Conservation (phyloP, 1,140 invertebrate genomes). For the Trachelipus rathkii region DNA sequence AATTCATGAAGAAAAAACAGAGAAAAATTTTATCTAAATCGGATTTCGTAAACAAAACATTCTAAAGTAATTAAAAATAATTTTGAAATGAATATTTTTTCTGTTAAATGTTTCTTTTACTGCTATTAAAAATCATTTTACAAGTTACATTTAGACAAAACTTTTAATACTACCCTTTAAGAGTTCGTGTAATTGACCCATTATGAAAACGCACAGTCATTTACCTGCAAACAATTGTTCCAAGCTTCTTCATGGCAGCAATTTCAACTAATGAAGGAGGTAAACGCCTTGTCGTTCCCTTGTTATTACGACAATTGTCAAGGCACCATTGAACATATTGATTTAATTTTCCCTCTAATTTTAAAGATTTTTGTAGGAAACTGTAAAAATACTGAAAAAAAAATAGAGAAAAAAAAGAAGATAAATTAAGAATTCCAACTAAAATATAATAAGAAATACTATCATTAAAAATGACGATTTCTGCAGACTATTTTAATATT, state of each 20-base stretch:
- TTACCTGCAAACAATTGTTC: constrained; percentile 77
- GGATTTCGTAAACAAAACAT: not conserved
- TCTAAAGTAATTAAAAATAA: not conserved
- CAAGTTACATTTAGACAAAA: not conserved
- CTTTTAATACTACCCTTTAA: no score
- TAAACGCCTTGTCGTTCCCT: constrained; percentile 68
- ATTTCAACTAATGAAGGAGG: constrained; percentile 88
- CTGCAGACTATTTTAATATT: no score
- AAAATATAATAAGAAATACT: no score
- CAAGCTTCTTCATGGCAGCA: constrained; percentile 81
- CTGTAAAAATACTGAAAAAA: constrained; percentile 65
- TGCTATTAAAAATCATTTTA: not conserved
- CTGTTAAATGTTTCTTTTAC: not conserved
- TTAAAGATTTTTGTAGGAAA: constrained; percentile 69
- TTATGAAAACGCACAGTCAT: not conserved
- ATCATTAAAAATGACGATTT: no score
- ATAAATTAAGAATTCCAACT: no score
- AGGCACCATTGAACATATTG: constrained; percentile 92
- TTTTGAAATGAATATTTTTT: not conserved
- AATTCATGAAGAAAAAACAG: no score
- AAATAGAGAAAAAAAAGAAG: constrained; percentile 32
- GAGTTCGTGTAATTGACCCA: no score
- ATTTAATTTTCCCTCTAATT: constrained; percentile 64
- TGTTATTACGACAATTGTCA: constrained; percentile 83
- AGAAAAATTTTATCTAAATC: no score